Evolutionary conservation across 53 echinoderm and acorn worm genomes (phyloP).

Genomic region (Echinarachnius parma): DNA sequence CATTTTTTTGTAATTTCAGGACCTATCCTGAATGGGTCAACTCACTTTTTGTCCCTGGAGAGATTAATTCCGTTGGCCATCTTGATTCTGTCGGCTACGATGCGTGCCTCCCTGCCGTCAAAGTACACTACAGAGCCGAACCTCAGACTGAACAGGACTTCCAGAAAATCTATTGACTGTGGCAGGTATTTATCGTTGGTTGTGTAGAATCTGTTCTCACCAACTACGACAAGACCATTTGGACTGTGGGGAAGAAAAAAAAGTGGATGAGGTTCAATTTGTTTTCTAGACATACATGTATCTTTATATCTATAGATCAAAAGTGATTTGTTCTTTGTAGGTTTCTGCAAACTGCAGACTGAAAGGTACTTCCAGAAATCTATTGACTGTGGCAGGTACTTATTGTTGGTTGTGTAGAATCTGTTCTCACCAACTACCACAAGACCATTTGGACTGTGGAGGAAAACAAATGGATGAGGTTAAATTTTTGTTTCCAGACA

Average conservation of each 20-base stretch:
- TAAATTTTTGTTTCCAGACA: background rate
- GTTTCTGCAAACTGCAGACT: background rate
- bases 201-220: constrained; percentile 61
- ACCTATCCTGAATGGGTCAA: too few species aligned
- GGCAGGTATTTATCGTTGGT: constrained; percentile 54
- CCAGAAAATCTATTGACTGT: constrained; percentile 10
- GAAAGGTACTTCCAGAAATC: background rate
- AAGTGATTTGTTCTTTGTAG: background rate
- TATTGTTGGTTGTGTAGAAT: constrained; percentile 71
- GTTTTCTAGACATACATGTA: background rate
- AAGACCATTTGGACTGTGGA: constrained; percentile 61
- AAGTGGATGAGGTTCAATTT: background rate
- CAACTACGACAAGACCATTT: constrained; percentile 59
- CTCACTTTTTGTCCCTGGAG: constrained; percentile 67
- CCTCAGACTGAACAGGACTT: constrained; percentile 34
- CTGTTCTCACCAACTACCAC: constrained; percentile 43
- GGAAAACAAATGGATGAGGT: background rate
- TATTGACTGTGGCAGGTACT: constrained; percentile 18
- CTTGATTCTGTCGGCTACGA: constrained; percentile 44
- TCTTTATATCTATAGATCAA: too few species aligned
- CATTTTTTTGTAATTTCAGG: too few species aligned
- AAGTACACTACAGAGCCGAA: constrained; percentile 62
- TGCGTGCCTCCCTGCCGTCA: constrained; percentile 50
- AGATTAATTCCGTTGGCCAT: constrained; percentile 64
- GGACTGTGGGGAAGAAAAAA: constrained; percentile 31